A percentile compares a stretch with the other conserved stretches of the same genome.
phyloP scores from a whole-genome alignment of 2,888 invertebrate genomes.

The Drosophila parthenogenetica region DNA sequence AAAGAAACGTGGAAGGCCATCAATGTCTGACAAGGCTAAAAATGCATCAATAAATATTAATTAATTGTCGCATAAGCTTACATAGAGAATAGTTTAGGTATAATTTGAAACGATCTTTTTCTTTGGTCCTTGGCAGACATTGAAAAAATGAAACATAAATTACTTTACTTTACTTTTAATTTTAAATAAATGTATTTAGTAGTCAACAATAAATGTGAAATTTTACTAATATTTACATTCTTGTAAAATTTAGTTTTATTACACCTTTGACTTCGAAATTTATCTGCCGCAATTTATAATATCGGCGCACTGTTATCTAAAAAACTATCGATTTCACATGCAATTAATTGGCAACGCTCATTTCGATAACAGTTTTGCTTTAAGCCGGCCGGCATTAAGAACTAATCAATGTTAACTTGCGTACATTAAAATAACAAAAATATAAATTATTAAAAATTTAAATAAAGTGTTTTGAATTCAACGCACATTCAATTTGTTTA shows the following conservation, averaged over 20 bases:
- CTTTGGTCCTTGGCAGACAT: not conserved
- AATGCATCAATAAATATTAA: not conserved
- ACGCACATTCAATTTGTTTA: not conserved
- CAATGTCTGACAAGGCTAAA: not conserved
- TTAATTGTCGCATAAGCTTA: not conserved
- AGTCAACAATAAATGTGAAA: not conserved
- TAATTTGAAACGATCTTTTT: not conserved
- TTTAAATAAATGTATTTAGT: not conserved
- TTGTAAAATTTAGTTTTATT: too few relatives aligned
- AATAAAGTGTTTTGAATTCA: not conserved
- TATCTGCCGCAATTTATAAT: not conserved
- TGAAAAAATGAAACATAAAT: not conserved
- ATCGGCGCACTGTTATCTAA: not conserved
- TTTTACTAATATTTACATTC: too few relatives aligned
- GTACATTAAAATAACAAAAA: not conserved
- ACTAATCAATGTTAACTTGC: conserved; percentile 8
- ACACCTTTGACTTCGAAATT: not conserved
- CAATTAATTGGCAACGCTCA: conserved; percentile 30
- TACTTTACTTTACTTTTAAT: not conserved
- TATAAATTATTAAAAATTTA: not conserved
- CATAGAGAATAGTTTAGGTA: not conserved
- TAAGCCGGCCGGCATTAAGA: conserved; percentile 42
- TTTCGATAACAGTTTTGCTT: not conserved
- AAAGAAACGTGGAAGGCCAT: conserved; percentile 64
- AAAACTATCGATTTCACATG: conserved; percentile 6